Conservation (phyloP, 2,113 vertebrate genomes). For the Felis chaus region DNA sequence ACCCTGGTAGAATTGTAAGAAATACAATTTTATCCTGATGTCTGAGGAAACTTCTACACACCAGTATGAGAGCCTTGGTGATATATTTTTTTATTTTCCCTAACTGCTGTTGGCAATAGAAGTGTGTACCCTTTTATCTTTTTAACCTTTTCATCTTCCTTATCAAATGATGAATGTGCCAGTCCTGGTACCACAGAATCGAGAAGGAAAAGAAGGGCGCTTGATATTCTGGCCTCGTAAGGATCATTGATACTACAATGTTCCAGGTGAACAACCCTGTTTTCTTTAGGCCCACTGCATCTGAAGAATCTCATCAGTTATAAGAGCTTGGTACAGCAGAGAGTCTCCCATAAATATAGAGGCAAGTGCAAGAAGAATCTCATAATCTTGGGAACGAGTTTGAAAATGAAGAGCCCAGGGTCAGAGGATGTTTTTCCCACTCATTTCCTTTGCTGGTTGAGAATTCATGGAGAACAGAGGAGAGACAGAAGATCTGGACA, state of each 20-base stretch:
- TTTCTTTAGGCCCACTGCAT: neutral
- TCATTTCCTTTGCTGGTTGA: neutral
- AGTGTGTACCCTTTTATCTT: neutral
- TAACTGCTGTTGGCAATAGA: neutral
- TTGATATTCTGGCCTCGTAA: neutral
- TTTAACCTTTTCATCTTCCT: neutral
- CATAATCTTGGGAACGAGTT: neutral
- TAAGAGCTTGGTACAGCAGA: neutral
- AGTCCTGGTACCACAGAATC: neutral
- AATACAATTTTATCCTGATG: neutral
- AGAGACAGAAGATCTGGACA: neutral
- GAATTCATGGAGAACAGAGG: neutral
- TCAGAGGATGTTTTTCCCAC: neutral
- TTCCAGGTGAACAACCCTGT: neutral
- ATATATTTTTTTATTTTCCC: neutral
- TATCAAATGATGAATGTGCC: neutral
- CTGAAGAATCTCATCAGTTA: neutral
- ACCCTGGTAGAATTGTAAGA: neutral
- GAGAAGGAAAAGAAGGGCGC: neutral
- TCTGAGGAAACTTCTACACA: neutral
- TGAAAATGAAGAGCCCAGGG: neutral
- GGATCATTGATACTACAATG: neutral
- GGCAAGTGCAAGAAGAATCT: neutral
- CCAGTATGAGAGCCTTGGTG: neutral
- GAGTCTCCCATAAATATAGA: neutral